Evolutionary conservation across 92 coral and sea anemone genomes (phyloP).

Genomic region (Virgularia gustaviana): DNA sequence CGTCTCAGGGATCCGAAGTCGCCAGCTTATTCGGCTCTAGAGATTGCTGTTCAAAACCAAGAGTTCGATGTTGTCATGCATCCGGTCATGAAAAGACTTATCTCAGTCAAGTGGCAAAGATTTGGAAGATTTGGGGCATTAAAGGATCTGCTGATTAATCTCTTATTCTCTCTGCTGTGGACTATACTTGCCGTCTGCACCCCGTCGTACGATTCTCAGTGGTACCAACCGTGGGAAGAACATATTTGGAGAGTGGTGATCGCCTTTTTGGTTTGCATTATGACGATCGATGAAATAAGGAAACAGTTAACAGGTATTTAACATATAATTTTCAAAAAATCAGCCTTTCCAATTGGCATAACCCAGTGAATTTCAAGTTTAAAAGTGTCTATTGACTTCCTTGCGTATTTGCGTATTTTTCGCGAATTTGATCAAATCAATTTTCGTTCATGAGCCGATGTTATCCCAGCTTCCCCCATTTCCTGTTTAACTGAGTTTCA

Average conservation of each 20-base stretch:
- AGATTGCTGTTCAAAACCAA: slow-evolving; percentile 25
- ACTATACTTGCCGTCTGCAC: slow-evolving; percentile 2
- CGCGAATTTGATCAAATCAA: too few relatives aligned
- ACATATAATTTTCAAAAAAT: too few relatives aligned
- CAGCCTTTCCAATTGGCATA: too few relatives aligned
- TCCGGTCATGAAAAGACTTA: slow-evolving; percentile 14
- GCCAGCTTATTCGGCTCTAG: slow-evolving; percentile 16
- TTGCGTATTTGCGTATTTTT: too few relatives aligned
- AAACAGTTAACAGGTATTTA: slow-evolving; percentile 7
- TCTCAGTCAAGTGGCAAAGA: neutral
- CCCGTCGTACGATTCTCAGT: neutral
- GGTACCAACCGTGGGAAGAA: neutral
- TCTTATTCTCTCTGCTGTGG: neutral
- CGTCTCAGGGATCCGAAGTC: slow-evolving; percentile 8
- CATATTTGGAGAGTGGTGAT: slow-evolving; percentile 1
- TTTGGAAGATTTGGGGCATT: slow-evolving; percentile 1
- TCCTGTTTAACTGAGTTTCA: too few relatives aligned
- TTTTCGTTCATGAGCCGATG: too few relatives aligned
- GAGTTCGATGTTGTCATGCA: slow-evolving; percentile 5
- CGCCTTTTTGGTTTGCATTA: neutral
- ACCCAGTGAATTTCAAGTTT: too few relatives aligned
- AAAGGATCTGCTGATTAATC: neutral
- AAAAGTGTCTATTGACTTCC: too few relatives aligned
- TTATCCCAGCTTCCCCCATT: too few relatives aligned
- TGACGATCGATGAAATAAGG: neutral